These are phyloP conservation scores for Lutjanus erythropterus DNA, from an alignment of 2,113 vertebrate genomes.

Conservation along the genomic window DNA sequence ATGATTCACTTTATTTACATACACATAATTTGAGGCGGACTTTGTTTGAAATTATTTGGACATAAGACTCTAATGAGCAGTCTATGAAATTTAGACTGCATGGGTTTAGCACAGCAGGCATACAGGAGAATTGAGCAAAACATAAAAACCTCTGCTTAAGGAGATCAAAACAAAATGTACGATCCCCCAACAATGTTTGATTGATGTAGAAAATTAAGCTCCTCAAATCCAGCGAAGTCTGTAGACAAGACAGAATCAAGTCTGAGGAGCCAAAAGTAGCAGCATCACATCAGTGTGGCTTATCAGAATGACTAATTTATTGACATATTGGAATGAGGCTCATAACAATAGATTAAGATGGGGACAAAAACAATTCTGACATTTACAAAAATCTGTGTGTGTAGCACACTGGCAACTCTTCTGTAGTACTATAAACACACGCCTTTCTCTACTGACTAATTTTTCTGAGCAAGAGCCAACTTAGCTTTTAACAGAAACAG, in stretches of 20 bases:
- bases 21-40: no score
- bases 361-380: neutral
- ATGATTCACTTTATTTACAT: no score
- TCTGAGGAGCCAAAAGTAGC: neutral
- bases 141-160: no score
- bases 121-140: neutral
- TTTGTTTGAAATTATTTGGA: no score
- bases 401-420: neutral
- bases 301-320: neutral
- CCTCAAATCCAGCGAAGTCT: neutral
- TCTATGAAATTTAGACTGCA: neutral
- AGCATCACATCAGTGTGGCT: neutral
- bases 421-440: neutral
- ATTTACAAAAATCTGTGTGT: conserved; percentile 5
- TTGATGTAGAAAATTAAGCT: conserved; percentile 4
- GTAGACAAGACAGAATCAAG: neutral
- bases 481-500: conserved; percentile 3
- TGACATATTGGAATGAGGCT: neutral
- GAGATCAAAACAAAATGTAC: no score
- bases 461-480: neutral
- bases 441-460: neutral
- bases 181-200: neutral
- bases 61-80: no score
- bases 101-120: neutral
- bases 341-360: neutral